A percentile compares a stretch with the other conserved stretches of the same genome.
Evolutionary conservation across 2,888 invertebrate species (phyloP).

Genomic region (Epirrhoe tristata): DNA sequence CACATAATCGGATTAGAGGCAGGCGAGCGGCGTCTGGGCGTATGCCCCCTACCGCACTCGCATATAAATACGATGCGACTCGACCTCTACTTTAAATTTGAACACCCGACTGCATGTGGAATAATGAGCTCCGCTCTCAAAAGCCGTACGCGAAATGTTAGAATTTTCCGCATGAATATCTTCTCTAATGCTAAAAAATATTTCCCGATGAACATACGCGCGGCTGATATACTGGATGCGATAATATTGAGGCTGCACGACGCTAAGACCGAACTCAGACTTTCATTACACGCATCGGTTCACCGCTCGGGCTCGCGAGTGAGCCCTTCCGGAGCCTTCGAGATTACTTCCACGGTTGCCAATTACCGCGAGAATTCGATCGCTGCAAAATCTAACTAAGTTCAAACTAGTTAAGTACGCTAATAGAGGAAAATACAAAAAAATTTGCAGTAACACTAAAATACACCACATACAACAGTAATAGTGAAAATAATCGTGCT

Average conservation of each 20-base stretch:
- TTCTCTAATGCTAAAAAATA: conserved; percentile 28
- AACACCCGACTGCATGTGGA: conserved; percentile 50
- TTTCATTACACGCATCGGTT: conserved; percentile 80
- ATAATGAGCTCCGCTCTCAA: conserved; percentile 50
- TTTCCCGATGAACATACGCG: conserved; percentile 28
- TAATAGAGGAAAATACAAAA: conserved; percentile 51
- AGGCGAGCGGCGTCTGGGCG: conserved; percentile 69
- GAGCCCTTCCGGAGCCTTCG: conserved; percentile 64
- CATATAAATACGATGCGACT: conserved; percentile 67
- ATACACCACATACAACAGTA: conserved; percentile 70
- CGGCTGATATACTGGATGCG: conserved; percentile 48
- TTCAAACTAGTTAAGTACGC: conserved; percentile 42
- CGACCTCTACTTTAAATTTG: conserved; percentile 61
- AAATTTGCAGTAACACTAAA: conserved; percentile 75
- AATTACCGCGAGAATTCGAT: conserved; percentile 51
- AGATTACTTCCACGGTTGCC: conserved; percentile 63
- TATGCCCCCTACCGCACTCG: conserved; percentile 67
- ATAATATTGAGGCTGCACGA: conserved; percentile 54
- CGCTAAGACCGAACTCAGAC: conserved; percentile 64
- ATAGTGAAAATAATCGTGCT: conserved; percentile 73
- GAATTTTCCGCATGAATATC: conserved; percentile 31
- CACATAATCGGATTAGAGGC: conserved; percentile 77
- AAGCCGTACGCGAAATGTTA: conserved; percentile 33
- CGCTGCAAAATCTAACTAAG: conserved; percentile 44
- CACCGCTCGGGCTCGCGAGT: conserved; percentile 69